Base-by-base conservation (phyloP, 2,113 vertebrate genomes). In the cattle (Bos taurus) region DNA sequence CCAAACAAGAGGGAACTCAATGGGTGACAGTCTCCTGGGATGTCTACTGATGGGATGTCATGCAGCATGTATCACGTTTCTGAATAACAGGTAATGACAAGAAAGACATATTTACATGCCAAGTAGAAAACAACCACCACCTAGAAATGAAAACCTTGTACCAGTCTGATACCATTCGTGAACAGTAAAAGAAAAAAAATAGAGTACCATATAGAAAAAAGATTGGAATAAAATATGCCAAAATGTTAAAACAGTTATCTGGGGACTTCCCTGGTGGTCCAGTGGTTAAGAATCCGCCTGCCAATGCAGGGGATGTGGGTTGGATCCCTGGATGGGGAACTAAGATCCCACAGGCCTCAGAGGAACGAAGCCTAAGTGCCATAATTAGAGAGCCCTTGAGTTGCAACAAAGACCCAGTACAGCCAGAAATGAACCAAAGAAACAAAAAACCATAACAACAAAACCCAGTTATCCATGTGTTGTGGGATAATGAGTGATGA, bases 21-120 rank as follows among this genome's bases (percentile, higher is more conserved):
- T 0, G 16, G 8, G 43, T 21, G 7, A 48, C 7, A 1, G 10
- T 15, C 46, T 28, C 2, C 19, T 0, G 15, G 16, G 6, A 9
- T 21, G 1, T 67, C 57, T n/a, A 12, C 3, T 43, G 36, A 30
- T 26, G 67, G 33, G 23, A 64, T 0, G 16, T 3, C 0, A 10
- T 3, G 7, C 25, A 4, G 84, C 33, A 6, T 3, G 17, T 30
- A 2, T 26, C 19, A n/a, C 11, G 13, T 36, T 74, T 78, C 71
- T 33, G 7, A 94, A 95, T 19, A 54, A 80, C 0, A 7, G 9
- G 17, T 25, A 78, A 80, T 1, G 57, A 94, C 46, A 83, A 1
- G 9, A 26, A 78, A 78, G 83, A 94, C 33, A 80, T 36, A 88
- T 4, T 78, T 59, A 52, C 7, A 28, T 15, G 46, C 15, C 52